Conservation (phyloP, 2,888 invertebrate genomes). For the Danaus chrysippus region DNA sequence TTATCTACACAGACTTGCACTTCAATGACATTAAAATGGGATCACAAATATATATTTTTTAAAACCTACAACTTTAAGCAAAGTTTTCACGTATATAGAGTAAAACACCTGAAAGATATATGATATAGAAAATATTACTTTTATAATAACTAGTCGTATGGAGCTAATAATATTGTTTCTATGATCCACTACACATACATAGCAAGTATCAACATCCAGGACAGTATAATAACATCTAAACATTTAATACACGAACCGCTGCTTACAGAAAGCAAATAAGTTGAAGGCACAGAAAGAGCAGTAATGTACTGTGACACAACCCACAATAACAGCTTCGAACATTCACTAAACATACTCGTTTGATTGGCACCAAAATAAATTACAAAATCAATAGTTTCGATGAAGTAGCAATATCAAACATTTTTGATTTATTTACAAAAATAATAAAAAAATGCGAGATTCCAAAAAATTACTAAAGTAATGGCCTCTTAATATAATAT, state of each 20-base stretch:
- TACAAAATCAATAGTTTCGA: constrained; percentile 13
- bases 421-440: not conserved
- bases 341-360: constrained; percentile 28
- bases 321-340: constrained; percentile 45
- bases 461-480: constrained; percentile 19
- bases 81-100: constrained; percentile 18
- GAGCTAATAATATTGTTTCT: constrained; percentile 24
- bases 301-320: constrained; percentile 60
- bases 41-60: constrained; percentile 57
- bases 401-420: constrained; percentile 15
- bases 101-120: constrained; percentile 25
- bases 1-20: constrained; percentile 69
- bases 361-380: constrained; percentile 38
- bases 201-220: constrained; percentile 36
- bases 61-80: constrained; percentile 29
- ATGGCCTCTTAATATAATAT: constrained; percentile 7
- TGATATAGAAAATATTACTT: constrained; percentile 30
- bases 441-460: constrained; percentile 21
- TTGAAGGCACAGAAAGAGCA: constrained; percentile 68
- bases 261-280: constrained; percentile 53
- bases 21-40: constrained; percentile 50
- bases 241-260: constrained; percentile 49
- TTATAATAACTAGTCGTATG: constrained; percentile 25
- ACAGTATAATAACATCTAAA: constrained; percentile 46
- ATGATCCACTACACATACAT: constrained; percentile 32